Percentiles rank a stretch among this genome's conserved stretches.
Conservation (phyloP, 2,888 invertebrate species). For the Acanthosoma haemorrhoidale region DNA sequence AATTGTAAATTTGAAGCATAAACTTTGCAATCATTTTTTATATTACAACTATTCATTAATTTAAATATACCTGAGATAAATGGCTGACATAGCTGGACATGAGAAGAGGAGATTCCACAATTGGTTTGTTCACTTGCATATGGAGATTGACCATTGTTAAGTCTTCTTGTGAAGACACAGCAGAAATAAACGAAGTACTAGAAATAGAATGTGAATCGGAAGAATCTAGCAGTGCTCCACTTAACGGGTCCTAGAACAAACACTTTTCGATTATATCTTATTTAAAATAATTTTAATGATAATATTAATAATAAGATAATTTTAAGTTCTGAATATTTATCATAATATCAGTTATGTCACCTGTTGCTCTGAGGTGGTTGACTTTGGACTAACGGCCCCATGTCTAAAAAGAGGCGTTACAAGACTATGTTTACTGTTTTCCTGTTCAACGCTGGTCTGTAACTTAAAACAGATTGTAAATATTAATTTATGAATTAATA, state of each 20-base stretch:
- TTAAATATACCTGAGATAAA: slow-evolving; percentile 74
- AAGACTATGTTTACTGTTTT: slow-evolving; percentile 33
- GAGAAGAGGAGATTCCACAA: slow-evolving; percentile 85
- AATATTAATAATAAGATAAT: not conserved
- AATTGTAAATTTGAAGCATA: too few species aligned
- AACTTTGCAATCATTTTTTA: too few species aligned
- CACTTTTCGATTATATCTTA: not conserved
- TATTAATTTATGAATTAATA: not conserved
- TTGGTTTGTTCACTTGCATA: slow-evolving; percentile 87
- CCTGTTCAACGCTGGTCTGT: slow-evolving; percentile 28
- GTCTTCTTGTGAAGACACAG: slow-evolving; percentile 88
- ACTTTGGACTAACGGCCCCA: slow-evolving; percentile 35
- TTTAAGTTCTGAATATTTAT: not conserved
- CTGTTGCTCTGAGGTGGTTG: slow-evolving; percentile 34
- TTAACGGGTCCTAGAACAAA: slow-evolving; percentile 4
- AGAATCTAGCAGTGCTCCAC: slow-evolving; percentile 49
- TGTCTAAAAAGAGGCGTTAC: slow-evolving; percentile 36
- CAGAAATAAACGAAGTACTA: slow-evolving; percentile 81
- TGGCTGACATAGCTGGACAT: slow-evolving; percentile 94
- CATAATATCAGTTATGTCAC: not conserved
- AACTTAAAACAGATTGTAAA: slow-evolving; percentile 13
- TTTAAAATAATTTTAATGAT: not conserved
- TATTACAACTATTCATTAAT: too few species aligned
- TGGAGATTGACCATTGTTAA: slow-evolving; percentile 87
- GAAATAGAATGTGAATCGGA: slow-evolving; percentile 77